These are phyloP conservation scores for Coelinius sp. DNA, from an alignment of 2,888 invertebrate species.

Conservation along the genomic window DNA sequence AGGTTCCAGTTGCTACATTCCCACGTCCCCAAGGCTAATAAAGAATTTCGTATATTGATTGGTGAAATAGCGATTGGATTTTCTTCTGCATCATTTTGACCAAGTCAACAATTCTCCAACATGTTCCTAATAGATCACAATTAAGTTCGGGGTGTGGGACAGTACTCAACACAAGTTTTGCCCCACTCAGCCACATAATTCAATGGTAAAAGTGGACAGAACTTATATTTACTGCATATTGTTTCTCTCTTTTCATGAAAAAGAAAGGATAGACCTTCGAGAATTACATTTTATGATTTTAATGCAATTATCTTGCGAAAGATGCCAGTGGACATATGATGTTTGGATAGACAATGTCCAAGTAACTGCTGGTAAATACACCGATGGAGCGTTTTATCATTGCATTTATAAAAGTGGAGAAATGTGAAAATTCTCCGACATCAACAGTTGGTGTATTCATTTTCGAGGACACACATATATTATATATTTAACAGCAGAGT, in stretches of 20 bases:
- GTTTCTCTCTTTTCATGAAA: background rate
- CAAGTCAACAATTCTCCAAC: background rate
- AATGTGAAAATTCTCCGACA: background rate
- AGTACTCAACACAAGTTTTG: background rate
- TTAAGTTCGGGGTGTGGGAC: conserved; percentile 13
- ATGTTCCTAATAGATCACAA: conserved; percentile 2
- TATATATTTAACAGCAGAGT: background rate
- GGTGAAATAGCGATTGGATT: conserved; percentile 9
- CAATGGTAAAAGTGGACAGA: background rate
- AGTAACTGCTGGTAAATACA: background rate
- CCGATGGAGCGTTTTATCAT: background rate
- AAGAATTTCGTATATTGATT: conserved; percentile 9
- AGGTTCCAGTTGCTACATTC: conserved; percentile 37
- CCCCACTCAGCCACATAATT: too few relatives aligned
- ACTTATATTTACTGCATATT: background rate
- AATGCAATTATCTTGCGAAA: conserved; percentile 1
- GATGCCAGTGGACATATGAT: background rate
- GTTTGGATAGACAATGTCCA: background rate
- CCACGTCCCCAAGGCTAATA: conserved; percentile 26
- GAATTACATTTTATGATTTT: background rate
- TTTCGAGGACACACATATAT: background rate
- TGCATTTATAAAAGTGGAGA: background rate
- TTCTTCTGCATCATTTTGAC: background rate
- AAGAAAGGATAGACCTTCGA: conserved; percentile 13
- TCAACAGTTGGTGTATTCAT: background rate